Evolutionary conservation across 2,888 invertebrate species (phyloP), one percentile per base, ranked within the genome.

Genomic region (Caradrina clavipalpis): DNA sequence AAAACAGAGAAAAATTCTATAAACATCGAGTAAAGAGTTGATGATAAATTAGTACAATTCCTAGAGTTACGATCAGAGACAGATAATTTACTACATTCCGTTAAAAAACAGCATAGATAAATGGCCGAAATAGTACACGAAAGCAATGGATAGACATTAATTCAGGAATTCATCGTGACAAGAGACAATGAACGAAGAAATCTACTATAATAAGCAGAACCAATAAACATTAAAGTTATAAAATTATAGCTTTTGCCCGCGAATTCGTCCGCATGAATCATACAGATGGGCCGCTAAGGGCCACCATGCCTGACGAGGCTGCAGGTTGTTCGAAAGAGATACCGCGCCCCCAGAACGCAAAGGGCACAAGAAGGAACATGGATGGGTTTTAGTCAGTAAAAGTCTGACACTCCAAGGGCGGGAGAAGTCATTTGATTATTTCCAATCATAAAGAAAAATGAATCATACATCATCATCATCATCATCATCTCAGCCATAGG

Each of bases 141-240:
- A 65, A 49, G 55, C 35, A 76, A 53, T 10, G 26, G 17, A 45
- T 50, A 61, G 22, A 65, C 49, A 76, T 76, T 47, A 62, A 71
- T 61, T 71, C 47, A 59, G 31, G 56, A 66, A 70, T 60, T 42
- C 19, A 39, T 58, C 65, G 64, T 59, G 80, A 59, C 55, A 42
- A 64, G 10, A 53, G 39, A 50, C 55, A 53, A 31, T 71, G 57
- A 56, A 47, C 49, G 47, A 61, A 61, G n/a, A 70, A 77, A 55
- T 49, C 49, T n/a, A 50, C 59, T 31, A 49, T 54, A 51, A 65
- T 26, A 49, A 66, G 45, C 4, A 45, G 19, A 50, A 26, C 31
- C 51, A 35, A 26, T 19, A 49, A 60, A 35, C 57, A 73, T 15
- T 2, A 55, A 58, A 31, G 58, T 35, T 22, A 56, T n/a, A 31